Base-by-base conservation (phyloP, 2,797 vertebrate genomes). In the Paedocypris micromegethes region DNA sequence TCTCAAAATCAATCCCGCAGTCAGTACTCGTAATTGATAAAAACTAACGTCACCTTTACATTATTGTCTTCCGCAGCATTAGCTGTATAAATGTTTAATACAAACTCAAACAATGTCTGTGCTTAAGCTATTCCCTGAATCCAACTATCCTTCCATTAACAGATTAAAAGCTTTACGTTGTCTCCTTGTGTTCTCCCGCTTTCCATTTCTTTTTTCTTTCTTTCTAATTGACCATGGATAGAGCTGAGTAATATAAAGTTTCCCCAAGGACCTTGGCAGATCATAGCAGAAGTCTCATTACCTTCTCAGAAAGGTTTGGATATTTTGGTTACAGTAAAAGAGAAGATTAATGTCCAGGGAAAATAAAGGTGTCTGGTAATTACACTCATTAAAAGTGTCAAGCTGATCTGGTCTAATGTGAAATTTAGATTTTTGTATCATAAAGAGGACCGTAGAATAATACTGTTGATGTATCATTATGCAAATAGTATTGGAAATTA, bases 131-230 rank as follows among this genome's bases (percentile, higher is more conserved):
- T 80, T 87, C 83, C 88, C 87, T 85, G 81, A 88, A 85, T 83
- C 84, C 84, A 86, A 86, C 79, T 80, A 64, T 81, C 73, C 80
- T 80, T 85, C 88, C 86, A 89, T 90, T 91, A 90, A 87, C 88
- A 89, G 88, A 91, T 91, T 91, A 91, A 91, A 90, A 90, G 88
- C 88, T 90, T 89, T 88, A 88, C 84, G 87, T 85, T 82, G 84
- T 86, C 86, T 88, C 65, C 55, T 49, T 43, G 9, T 49, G 52
- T 67, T 62, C 66, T 58, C 51, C 66, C 54, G 74, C 48, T 43
- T 58, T 74, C 37, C 68, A 55, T 69, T 46, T 65, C 45, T 62
- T 65, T 46, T 59, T 65, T 64, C 63, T 45, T 52, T 51, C 48
- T 52, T 52, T 59, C 64, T 57, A 50, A n/a, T 69, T 74, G 68